Base-by-base conservation (phyloP, 2,888 invertebrate species). In the Tachina fera region DNA sequence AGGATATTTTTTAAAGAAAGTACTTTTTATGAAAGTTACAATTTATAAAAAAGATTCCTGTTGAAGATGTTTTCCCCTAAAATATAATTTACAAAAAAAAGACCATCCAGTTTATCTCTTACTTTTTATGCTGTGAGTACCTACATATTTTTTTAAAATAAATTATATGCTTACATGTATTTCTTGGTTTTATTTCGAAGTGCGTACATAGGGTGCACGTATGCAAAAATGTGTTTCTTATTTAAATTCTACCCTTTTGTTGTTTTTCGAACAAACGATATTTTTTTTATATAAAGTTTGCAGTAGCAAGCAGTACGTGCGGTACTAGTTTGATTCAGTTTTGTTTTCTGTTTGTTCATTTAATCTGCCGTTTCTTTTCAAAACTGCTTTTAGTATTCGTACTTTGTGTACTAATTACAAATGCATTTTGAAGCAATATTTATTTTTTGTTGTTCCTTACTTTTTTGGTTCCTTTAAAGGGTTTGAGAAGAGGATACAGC, bases 371-470 rank as follows among this genome's bases (percentile, higher is more conserved):
- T 22, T 65, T 11, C 31, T 14, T 14, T 13, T 6, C 3, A 31
- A 67, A 67, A 49, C 11, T 31, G 31, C 31, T 31, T 22, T 65
- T n/a, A 31, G 11, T 63, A 13, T 65, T n/a, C n/a, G 11, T 63
- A 13, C 5, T 63, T 63, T 63, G 14, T 22, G 65, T 31, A 31
- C 65, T 47, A 47, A 65, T 65, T 22, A 31, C 31, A 47, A 47
- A 65, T 63, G 43, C 63, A 45, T 63, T 63, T 63, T 45, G 16
- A 63, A 63, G 43, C 16, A 9, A 43, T 41, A 16, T 14, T 58
- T 6, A 11, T 14, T 39, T 58, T 58, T 58, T 14, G 2, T 39
- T 31, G 11, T 31, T 13, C 1, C 10, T 39, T 39, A 6, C n/a
- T 14, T 9, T 6, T 58, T 31, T 58, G 39, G 2, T 58, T 58